A percentile compares a stretch with the other conserved stretches of the same genome.
Conservation (phyloP, 1,140 invertebrate species). For the Nasonia vitripennis region DNA sequence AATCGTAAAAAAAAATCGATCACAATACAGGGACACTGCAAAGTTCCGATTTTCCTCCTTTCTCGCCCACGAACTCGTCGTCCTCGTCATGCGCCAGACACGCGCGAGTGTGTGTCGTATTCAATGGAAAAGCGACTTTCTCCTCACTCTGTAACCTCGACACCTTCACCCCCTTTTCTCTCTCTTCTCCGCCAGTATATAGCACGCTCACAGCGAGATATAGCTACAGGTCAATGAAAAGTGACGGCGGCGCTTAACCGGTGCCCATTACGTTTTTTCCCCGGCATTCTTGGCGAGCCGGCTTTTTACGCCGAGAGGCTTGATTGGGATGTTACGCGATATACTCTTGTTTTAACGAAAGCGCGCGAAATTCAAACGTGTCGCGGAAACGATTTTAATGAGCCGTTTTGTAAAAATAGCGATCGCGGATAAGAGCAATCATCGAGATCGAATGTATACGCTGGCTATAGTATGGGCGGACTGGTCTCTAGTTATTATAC, state of each 20-base stretch:
- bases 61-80: neutral
- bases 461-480: neutral
- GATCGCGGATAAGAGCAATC: slow-evolving; percentile 13
- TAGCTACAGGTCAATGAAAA: slow-evolving; percentile 32
- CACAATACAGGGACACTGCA: neutral
- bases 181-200: neutral
- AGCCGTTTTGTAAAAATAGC: neutral
- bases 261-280: neutral
- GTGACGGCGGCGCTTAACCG: neutral
- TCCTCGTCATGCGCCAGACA: neutral
- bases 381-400: neutral
- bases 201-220: neutral
- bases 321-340: neutral
- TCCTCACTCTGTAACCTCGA: slow-evolving; percentile 49
- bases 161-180: slow-evolving; percentile 47
- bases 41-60: neutral
- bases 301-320: neutral
- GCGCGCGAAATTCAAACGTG: too few relatives aligned
- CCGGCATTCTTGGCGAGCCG: neutral
- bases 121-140: slow-evolving; percentile 57
- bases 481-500: neutral
- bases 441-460: neutral
- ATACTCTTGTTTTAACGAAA: too few relatives aligned
- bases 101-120: neutral
- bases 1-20: neutral